Evolutionary conservation across 2,888 invertebrate genomes (phyloP).

Genomic region (Machimus atricapillus): DNA sequence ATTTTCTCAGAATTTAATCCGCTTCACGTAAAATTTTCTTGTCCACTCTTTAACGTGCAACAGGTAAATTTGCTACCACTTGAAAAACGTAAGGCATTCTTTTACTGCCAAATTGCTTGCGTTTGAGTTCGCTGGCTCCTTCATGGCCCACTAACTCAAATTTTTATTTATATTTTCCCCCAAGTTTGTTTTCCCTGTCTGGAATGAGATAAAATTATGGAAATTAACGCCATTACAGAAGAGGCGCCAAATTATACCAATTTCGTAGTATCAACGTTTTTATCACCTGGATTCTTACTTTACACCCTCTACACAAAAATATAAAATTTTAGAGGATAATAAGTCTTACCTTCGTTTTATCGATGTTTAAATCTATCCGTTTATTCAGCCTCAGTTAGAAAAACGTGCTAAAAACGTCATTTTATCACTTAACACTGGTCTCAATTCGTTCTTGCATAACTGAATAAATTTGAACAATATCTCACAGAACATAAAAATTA

Average conservation of each 20-base stretch:
- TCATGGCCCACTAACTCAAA: conserved; percentile 2
- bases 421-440: not conserved
- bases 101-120: not conserved
- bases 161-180: not conserved
- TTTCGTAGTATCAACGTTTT: not conserved
- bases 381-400: not conserved
- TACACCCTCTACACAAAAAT: not conserved
- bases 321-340: not conserved
- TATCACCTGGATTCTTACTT: not conserved
- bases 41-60: not conserved
- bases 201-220: not conserved
- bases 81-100: not conserved
- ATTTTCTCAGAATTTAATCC: not conserved
- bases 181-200: not conserved
- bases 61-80: not conserved
- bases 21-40: not conserved
- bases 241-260: not conserved
- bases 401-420: not conserved
- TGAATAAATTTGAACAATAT: not conserved
- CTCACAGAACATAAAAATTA: not conserved
- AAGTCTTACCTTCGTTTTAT: not conserved
- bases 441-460: not conserved
- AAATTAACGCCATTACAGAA: not conserved
- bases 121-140: not conserved
- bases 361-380: not conserved